Base-by-base conservation (phyloP, 2,113 vertebrate species). In the Damaliscus lunatus region DNA sequence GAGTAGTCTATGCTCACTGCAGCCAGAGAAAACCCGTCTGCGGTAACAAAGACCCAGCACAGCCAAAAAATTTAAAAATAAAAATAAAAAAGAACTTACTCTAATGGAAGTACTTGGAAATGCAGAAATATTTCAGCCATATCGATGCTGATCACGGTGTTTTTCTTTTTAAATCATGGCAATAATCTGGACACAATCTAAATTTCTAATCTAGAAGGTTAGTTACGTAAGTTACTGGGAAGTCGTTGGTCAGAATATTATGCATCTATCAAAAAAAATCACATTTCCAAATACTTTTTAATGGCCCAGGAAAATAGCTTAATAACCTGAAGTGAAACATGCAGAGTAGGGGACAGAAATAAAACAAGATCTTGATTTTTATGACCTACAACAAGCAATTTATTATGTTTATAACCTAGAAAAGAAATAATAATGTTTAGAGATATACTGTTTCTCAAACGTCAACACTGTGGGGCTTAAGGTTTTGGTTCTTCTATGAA, bases 201-300 rank as follows among this genome's bases (percentile, higher is more conserved):
- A 64, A 60, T 46, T 27, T 78, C 23, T 25, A 93, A 67, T 62
- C 57, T 31, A 50, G 67, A 46, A 33, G 15, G n/a, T 78, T 81
- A 64, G 16, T 81, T 90, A 84, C 4, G 29, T 57, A 94, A 88
- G 91, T 55, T 36, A 85, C 50, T 48, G 36, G 81, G 48, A 2
- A 71, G 48, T 17, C 48, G 50, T 1, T 43, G 36, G 36, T 92
- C 23, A 89, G 62, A 87, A 77, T 81, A 92, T 40, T 55, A 85
- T 40, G 12, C 16, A 64, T 40, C 40, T 77, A 55, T 80, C 17
- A 91, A 77, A 13, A 67, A 74, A 90, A 78, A 81, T 43, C 19
- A 52, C 53, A 3, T 78, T 92, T 96, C 67, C 33, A 88, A 64
- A 85, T 53, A 94, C 80, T 64, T 88, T 90, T 95, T 89, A 96